Base-by-base conservation (phyloP, 2,113 vertebrate genomes). In the Arothron firmamentum region DNA sequence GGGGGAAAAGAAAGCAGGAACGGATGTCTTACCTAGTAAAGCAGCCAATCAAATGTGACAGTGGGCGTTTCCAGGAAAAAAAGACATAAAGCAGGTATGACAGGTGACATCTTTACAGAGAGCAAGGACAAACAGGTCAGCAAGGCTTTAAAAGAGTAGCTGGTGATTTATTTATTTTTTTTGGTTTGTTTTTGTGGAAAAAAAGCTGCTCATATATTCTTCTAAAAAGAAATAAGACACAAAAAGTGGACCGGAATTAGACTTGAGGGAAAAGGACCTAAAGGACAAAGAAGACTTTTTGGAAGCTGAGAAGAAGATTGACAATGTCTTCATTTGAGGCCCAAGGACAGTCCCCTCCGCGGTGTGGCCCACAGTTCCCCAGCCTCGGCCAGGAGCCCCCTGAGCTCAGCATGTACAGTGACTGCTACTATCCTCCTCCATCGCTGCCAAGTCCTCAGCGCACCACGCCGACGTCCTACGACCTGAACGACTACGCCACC, bases 281-380 rank as follows among this genome's bases (percentile, higher is more conserved):
- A 38, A 38, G 21, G 17, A 14, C 59, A 49, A 38, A 65, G 60
- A 75, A 48, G 48, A 70, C 51, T 43, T 5, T 43, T 16, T 42
- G 25, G 75, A 56, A 77, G 70, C 77, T 76, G 72, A 84, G 71
- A 66, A 77, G 68, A 79, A 58, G 75, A 69, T 56, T 72, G 57
- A 90, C 64, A 75, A 99, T 99, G 97, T 95, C 94, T 86, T 93
- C 94, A 46, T 99, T 95, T 58, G 95, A 97, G 70, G 84, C 92
- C 16, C 93, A 92, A 3, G 72, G 82, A 5, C 93, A 94, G 74
- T 97, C 96, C 59, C 93, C 97, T 17, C 92, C 93, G 1, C 93
- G 94, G 61, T 96, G 95, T 90, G 95, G 95, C 70, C 97, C 96
- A 0, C 97, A 98, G n/a, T 97, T 97, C 77, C 97, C 97, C 52